Evolutionary conservation across 2,888 invertebrate species (phyloP), one percentile per base, ranked within the genome.

Genomic region (Drosophila aldrichi): DNA sequence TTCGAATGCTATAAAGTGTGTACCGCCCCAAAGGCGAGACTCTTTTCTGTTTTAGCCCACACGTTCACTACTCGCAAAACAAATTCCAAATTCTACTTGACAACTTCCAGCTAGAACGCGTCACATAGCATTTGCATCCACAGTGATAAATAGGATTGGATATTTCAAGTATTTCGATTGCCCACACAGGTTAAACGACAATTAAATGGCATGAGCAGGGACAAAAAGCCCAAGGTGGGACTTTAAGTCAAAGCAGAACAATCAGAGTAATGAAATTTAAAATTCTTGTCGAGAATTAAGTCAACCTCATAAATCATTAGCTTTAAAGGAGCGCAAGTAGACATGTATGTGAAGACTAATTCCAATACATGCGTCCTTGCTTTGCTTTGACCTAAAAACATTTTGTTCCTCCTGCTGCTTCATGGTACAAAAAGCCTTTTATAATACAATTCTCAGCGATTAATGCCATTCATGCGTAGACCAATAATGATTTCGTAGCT

Each of bases 111-210:
- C 49, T 55, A 48, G 29, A 25, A n/a, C n/a, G 34, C n/a, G 36
- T 6, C 18, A 2, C 48, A 36, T 12, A 36, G 25, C 12, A 12
- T 36, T 52, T 34, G 20, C 22, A 16, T 22, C 16, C 32, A 8
- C 12, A 8, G 14, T 29, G 25, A n/a, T 36, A 38, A 52, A 38
- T 38, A 20, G 20, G 22, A 34, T 58, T 63, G n/a, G 64, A 65
- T 71, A 73, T 88, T 73, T 74, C 73, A 70, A 61, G 78, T 65
- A 70, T 88, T 72, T 77, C 78, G 67, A 67, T 71, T 65, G 68
- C 69, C 51, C 68, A 44, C 62, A 57, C 73, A 36, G 54, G 67
- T 87, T 82, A 80, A 82, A 76, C 73, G 80, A 61, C 64, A 70
- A 58, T 63, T 58, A 61, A 74, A 74, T 70, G 49, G 52, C 66